phyloP scores from a whole-genome alignment of 1,140 invertebrate species.

The Oreohelix idahoensis region DNA sequence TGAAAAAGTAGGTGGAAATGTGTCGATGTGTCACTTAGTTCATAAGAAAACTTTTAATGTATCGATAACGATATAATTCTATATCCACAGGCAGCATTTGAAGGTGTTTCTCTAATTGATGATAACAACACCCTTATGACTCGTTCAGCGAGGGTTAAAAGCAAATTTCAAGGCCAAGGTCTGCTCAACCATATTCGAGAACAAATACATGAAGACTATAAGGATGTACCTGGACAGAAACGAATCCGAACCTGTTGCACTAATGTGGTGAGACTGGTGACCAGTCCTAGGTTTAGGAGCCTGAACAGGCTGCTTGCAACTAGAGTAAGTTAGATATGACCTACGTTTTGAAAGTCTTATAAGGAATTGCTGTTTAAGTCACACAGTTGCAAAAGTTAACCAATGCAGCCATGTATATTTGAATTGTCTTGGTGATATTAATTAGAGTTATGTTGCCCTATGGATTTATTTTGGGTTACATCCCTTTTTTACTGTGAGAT shows the following conservation, averaged over 20 bases:
- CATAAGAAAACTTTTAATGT: no score
- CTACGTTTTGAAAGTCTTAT: no score
- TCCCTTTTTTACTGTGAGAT: no score
- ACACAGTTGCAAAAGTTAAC: no score
- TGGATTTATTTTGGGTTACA: no score
- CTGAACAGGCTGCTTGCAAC: neutral
- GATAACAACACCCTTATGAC: constrained; percentile 10
- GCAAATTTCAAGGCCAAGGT: constrained; percentile 5
- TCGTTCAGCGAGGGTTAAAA: constrained; percentile 16
- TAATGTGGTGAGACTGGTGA: neutral
- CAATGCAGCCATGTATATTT: no score
- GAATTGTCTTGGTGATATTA: no score
- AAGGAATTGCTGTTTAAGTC: no score
- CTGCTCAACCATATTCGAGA: neutral
- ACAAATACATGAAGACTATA: constrained; percentile 1
- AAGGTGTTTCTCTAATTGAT: constrained; percentile 9
- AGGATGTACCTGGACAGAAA: neutral
- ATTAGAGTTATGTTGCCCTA: no score
- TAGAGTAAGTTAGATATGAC: neutral
- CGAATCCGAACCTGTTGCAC: constrained; percentile 8
- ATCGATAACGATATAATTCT: no score
- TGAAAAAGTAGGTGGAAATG: no score
- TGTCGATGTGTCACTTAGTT: no score
- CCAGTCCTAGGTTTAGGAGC: neutral
- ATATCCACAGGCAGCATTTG: constrained; percentile 8